Conservation (phyloP, 2,888 invertebrate genomes). For the Escarpia spicata region DNA sequence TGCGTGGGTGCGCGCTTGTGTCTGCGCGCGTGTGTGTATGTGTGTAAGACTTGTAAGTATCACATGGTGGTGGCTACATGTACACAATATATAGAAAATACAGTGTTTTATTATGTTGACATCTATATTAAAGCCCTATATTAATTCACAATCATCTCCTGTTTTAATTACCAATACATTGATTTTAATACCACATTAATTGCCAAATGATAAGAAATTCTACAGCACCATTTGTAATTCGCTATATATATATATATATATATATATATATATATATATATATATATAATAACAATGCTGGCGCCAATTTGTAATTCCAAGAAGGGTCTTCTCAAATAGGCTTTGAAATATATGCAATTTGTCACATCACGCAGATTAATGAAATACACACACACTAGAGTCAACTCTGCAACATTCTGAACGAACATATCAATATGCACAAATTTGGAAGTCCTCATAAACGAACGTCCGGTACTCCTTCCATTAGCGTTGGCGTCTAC, state of each 20-base stretch:
- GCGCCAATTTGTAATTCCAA: not conserved
- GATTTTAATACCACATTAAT: not conserved
- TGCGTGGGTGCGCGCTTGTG: not conserved
- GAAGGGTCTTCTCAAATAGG: too few species aligned
- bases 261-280: conserved; percentile 6
- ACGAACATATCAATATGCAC: not conserved
- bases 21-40: not conserved
- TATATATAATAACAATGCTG: not conserved
- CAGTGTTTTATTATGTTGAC: not conserved
- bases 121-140: not conserved
- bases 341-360: not conserved
- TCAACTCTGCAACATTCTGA: not conserved
- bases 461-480: not conserved
- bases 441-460: not conserved
- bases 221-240: not conserved
- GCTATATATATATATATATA: not conserved
- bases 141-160: not conserved
- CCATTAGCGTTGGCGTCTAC: not conserved
- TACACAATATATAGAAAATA: not conserved
- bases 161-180: not conserved
- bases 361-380: not conserved
- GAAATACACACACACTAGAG: not conserved
- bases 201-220: not conserved
- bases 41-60: not conserved
- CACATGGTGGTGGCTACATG: not conserved